Evolutionary conservation across 2,113 vertebrate genomes (phyloP), one percentile per base, ranked within the genome.

Genomic region (Lagopus leucura): DNA sequence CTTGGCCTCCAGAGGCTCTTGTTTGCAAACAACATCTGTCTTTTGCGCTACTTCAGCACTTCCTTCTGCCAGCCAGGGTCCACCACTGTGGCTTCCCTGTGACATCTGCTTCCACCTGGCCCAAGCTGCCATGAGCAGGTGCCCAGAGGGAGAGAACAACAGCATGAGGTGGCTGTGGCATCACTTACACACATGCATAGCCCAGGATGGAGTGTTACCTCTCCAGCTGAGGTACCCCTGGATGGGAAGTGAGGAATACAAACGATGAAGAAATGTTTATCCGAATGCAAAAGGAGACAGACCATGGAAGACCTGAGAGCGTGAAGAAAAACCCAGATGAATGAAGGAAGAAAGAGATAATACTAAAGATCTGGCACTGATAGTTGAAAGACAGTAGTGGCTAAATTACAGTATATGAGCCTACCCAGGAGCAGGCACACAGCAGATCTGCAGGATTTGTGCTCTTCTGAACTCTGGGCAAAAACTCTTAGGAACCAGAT

Each of bases 381-480:
- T 13, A 28, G 22, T 16, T 54, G 11, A 7, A 57, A 58, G 22
- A 57, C 11, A 18, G 57, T 5, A 65, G 36, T 27, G 34, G 45
- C 64, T 73, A n/a, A 75, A 85, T 84, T 63, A 66, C 24, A 13
- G 50, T 14, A 13, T 24, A 50, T 38, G 57, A 83, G 27, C 1
- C 1, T 13, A 47, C 7, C 2, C 27, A 50, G 13, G 48, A 79
- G 30, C 1, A 2, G 5, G 17, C 47, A 45, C 6, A 13, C 6
- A 58, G 66, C 50, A 88, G 64, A 88, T 42, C n/a, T 34, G 30
- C 45, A 89, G 38, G 30, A 61, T 78, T 92, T 91, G 40, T 48
- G 50, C 43, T 60, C 36, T 48, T 74, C 45, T 30, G 27, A 10
- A 15, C 12, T 84, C 43, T 19, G 36, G 61, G 6, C 24, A 25